Evolutionary conservation across 2,113 vertebrate genomes (phyloP), one percentile per base, ranked within the genome.

Genomic region (Anolis sagrei): DNA sequence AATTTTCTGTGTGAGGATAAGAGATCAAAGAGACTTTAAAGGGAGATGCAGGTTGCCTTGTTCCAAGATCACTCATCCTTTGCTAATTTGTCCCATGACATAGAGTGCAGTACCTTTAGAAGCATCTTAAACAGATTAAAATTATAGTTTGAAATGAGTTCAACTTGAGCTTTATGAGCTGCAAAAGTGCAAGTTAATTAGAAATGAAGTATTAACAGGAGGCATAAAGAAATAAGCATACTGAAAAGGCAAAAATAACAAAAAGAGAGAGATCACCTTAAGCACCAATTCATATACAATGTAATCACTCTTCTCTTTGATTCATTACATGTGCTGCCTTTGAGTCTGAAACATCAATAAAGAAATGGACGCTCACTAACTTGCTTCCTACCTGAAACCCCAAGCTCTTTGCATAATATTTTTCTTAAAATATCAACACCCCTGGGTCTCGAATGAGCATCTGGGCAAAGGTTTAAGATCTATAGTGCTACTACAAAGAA

Each of bases 11-110:
- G 36, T 21, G 6, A 77, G 70, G 74, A 39, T 87, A 85, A 79
- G 66, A 51, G 44, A 85, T 89, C 58, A 91, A 92, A 92, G 1
- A 72, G 51, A 72, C 62, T 44, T 75, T 68, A 85, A 84, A 88
- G 82, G 36, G 83, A 82, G 86, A 86, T 89, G 78, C 48, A 16
- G 2, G 44, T 5, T 84, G 64, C 66, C 76, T 91, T 89, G 74
- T 75, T 80, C 81, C 16, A 70, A 90, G 74, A 61, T 87, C 44
- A 81, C 62, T 94, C 79, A 86, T 91, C 62, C 74, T 88, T 82
- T 91, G 72, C 87, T 94, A 90, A 91, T 94, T 93, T 91, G 36
- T 79, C 83, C 83, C 80, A 21, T 92, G 78, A 83, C 83, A 91
- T 19, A 83, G 2, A 92, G 34, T 68, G 82, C 16, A 91, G 64